Base-by-base conservation (phyloP, 2,888 invertebrate species). In the Hyposoter dolosus region DNA sequence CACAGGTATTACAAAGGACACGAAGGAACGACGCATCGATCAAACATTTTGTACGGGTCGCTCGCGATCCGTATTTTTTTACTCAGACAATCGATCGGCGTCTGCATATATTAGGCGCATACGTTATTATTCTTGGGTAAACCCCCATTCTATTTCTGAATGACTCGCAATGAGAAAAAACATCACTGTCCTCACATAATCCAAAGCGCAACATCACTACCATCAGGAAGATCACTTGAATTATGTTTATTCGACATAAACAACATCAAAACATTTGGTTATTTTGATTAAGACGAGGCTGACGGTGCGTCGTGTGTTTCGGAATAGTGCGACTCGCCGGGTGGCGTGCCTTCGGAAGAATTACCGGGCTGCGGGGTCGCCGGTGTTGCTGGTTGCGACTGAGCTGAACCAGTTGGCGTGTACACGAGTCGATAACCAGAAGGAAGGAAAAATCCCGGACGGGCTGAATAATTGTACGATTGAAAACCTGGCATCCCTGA, bases 361-460 rank as follows among this genome's bases (percentile, higher is more conserved):
- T 90, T 91, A 40, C 91, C 90, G 75, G 91, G 86, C 43, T 93
- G 93, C 9, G 94, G 93, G 0, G 93, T 93, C 28, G 93, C 93
- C 19, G 93, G 93, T 5, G 94, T 94, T 10, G 92, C 91, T n/a
- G 93, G 93, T 79, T 93, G 93, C n/a, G 91, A 90, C 19, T 92
- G 93, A 28, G 93, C 90, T 9, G 92, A 91, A 23, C 91, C 91
- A 7, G 91, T 88, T 1, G 94, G 93, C 43, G 94, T 93, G 77
- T 93, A 94, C 56, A 94, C 90, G 50, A 93, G 85, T 50, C 93
- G 90, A 81, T 93, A 94, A 63, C 94, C 93, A 72, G 94, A 91
- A 2, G 94, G 93, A 76, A 94, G 86, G 81, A 93, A 93, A 88
- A 94, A 93, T 50, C 94, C 91, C n/a, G 93, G 92, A 72, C 93